Conservation (phyloP, 2,888 invertebrate species). For the Cybosia mesomella region DNA sequence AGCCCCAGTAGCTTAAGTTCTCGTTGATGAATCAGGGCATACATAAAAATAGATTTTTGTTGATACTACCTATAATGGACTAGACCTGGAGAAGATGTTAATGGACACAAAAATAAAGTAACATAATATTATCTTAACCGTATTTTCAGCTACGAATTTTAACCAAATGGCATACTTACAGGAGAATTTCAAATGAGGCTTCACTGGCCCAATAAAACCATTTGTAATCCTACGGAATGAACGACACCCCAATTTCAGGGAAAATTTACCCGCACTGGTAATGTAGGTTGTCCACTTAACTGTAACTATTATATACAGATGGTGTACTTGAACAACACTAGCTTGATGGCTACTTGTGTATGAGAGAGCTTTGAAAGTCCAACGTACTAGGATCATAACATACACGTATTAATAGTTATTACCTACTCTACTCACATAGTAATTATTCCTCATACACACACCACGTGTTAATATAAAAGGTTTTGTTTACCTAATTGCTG, state of each 20-base stretch:
- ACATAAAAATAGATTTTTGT: too few species aligned
- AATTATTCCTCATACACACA: conserved; percentile 19
- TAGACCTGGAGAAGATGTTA: background rate
- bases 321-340: conserved; percentile 36
- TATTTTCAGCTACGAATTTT: conserved; percentile 13
- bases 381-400: conserved; percentile 27
- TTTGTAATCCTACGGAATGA: conserved; percentile 30
- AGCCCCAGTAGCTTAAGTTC: too few species aligned
- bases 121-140: background rate
- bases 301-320: conserved; percentile 42
- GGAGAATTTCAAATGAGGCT: conserved; percentile 27
- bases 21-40: too few species aligned
- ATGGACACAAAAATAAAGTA: background rate
- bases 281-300: conserved; percentile 34
- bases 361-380: conserved; percentile 37
- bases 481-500: conserved; percentile 7
- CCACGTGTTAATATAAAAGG: background rate
- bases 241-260: conserved; percentile 34
- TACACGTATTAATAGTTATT: conserved; percentile 24
- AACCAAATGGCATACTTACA: conserved; percentile 22
- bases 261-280: conserved; percentile 31
- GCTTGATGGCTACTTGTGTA: conserved; percentile 45
- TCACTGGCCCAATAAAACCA: conserved; percentile 25
- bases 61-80: too few species aligned
- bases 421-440: conserved; percentile 17